These are phyloP conservation scores for Zosterops hypoxanthus DNA, from an alignment of 2,113 vertebrate species.

Conservation along the genomic window DNA sequence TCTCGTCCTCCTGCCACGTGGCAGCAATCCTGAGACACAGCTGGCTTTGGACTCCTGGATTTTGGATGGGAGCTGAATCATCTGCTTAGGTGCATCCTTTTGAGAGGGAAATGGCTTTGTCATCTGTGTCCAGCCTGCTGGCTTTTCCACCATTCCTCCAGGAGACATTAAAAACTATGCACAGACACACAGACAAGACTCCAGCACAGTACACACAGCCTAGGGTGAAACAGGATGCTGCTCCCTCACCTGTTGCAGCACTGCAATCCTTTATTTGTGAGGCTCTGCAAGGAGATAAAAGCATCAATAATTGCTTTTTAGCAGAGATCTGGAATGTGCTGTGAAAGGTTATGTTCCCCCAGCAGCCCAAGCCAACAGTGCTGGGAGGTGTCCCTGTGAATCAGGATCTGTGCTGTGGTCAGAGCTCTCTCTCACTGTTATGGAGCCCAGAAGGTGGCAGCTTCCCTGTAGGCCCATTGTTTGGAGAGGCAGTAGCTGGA, in stretches of 20 bases:
- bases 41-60: not conserved
- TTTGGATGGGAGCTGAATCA: not conserved
- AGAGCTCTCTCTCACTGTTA: not conserved
- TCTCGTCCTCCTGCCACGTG: fast-evolving
- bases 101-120: not conserved
- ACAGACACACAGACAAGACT: not conserved
- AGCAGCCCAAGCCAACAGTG: not conserved
- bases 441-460: not conserved
- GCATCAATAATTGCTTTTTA: not conserved
- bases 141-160: not conserved
- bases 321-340: not conserved
- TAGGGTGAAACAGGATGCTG: not conserved
- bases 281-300: not conserved
- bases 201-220: not conserved
- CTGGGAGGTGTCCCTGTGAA: not conserved
- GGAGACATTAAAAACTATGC: not conserved
- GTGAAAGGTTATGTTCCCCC: not conserved
- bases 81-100: not conserved
- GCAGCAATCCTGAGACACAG: not conserved
- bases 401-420: not conserved
- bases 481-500: not conserved
- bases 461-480: not conserved
- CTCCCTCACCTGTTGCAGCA: not conserved
- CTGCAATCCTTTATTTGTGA: not conserved
- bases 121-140: not conserved